These are phyloP conservation scores for Trinectes maculatus DNA, from an alignment of 2,113 vertebrate species.

Conservation along the genomic window DNA sequence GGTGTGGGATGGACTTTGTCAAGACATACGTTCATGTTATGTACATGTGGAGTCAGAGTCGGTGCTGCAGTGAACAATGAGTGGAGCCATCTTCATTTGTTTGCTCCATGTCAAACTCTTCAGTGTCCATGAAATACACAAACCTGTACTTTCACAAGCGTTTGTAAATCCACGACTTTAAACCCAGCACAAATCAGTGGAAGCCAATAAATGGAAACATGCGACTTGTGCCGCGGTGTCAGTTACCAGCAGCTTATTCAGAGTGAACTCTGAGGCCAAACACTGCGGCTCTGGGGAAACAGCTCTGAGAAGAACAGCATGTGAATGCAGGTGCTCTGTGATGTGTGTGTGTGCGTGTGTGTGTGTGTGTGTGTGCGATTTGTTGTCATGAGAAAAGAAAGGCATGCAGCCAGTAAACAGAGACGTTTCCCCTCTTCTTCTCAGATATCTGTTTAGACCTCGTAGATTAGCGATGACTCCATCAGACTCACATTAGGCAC, in stretches of 20 bases:
- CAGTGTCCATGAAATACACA: not conserved
- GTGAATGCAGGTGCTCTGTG: conserved; percentile 61
- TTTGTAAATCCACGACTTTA: not conserved
- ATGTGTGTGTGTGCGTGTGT: conserved; percentile 41
- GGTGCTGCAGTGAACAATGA: no score
- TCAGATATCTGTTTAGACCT: conserved; percentile 67
- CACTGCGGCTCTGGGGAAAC: conserved; percentile 39
- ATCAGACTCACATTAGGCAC: conserved; percentile 41
- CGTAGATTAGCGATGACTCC: conserved; percentile 61
- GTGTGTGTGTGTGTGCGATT: conserved; percentile 37
- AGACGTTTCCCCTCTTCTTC: conserved; percentile 44
- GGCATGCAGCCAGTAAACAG: conserved; percentile 60
- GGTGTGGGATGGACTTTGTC: no score
- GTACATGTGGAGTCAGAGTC: no score
- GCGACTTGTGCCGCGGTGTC: not conserved
- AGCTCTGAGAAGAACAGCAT: conserved; percentile 56
- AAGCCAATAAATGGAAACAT: conserved; percentile 7
- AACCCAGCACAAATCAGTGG: not conserved
- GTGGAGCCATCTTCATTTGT: no score
- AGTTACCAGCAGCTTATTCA: conserved; percentile 21
- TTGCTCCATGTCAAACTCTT: not conserved
- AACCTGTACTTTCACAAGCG: not conserved
- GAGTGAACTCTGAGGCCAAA: conserved; percentile 16
- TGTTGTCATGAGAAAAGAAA: conserved; percentile 65
- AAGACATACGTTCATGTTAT: no score